Percentiles rank a stretch among this genome's conserved stretches.
These are phyloP conservation scores for Rotaria macrura DNA, from an alignment of 2,888 invertebrate genomes.

Conservation along the genomic window DNA sequence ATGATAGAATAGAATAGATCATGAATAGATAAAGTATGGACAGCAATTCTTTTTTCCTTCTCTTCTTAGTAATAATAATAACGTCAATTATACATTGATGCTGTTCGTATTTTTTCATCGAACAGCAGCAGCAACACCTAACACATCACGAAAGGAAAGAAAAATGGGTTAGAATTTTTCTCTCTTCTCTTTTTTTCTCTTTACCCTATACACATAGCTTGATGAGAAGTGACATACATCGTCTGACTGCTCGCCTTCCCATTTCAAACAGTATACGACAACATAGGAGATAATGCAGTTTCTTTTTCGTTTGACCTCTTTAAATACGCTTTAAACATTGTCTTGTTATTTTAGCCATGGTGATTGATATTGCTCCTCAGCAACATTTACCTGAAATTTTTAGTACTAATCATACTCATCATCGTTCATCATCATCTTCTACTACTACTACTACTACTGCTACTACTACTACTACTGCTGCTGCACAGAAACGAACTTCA, in stretches of 20 bases:
- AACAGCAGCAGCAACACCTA: neutral
- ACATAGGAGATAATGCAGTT: neutral
- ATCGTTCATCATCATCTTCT: neutral
- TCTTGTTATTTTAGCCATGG: neutral
- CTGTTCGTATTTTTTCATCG: neutral
- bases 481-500: neutral
- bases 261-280: neutral
- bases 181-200: neutral
- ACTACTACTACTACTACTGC: neutral
- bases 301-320: neutral
- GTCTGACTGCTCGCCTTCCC: neutral
- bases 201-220: neutral
- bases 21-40: neutral
- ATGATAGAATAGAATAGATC: neutral
- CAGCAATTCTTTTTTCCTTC: neutral
- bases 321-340: neutral
- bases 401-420: neutral
- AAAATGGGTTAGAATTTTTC: slow-evolving; percentile 9
- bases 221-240: slow-evolving; percentile 1
- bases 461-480: neutral
- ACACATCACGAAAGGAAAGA: neutral
- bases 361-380: neutral
- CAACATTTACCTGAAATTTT: neutral
- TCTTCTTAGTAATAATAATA: neutral
- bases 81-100: neutral